Evolutionary conservation across 2,797 vertebrate genomes (phyloP), one percentile per base, ranked within the genome.

Genomic region (Triplophysa bombifrons): DNA sequence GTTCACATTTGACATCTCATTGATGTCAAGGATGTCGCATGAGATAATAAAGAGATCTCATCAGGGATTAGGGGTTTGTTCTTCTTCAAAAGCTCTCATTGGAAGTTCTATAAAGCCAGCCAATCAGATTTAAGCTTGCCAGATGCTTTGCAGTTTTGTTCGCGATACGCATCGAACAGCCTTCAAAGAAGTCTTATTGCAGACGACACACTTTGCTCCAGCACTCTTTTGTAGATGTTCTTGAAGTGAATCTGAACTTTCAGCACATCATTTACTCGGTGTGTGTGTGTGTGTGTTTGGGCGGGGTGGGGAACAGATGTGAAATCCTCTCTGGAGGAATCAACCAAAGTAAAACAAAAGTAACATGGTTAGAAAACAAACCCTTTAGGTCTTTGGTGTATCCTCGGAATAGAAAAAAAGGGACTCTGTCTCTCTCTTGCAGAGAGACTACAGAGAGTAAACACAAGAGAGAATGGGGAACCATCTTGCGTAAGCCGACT

Each of bases 321-420:
- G 51, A 38, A 56, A 51, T 16, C 30, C 50, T 72, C n/a, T 13
- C 69, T 72, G n/a, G 34, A 46, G 38, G 55, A 41, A 44, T 60
- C 20, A 46, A 60, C 38, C 55, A 73, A 27, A 73, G 22, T 46
- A 41, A 61, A 73, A 61, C 34, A 17, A 58, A 44, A 72, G 38
- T 44, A 72, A 72, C 53, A 46, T 46, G 71, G 20, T 60, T n/a
- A 46, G 20, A 60, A 60, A 46, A 72, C 55, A 46, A 60, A 25
- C 53, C 38, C 55, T 61, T 60, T 9, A 17, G 53, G 12, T 25
- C 9, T 41, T 41, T 58, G 34, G 8, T 44, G 34, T 44, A 58
- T 25, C 16, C 8, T 11, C 34, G 25, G 8, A 70, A 12, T 53
- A 38, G 30, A 20, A 3, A 27, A 53, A 58, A 0, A 41, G 8